These are phyloP conservation scores for Corvus moneduloides DNA, from an alignment of 2,113 vertebrate genomes.

Conservation along the genomic window DNA sequence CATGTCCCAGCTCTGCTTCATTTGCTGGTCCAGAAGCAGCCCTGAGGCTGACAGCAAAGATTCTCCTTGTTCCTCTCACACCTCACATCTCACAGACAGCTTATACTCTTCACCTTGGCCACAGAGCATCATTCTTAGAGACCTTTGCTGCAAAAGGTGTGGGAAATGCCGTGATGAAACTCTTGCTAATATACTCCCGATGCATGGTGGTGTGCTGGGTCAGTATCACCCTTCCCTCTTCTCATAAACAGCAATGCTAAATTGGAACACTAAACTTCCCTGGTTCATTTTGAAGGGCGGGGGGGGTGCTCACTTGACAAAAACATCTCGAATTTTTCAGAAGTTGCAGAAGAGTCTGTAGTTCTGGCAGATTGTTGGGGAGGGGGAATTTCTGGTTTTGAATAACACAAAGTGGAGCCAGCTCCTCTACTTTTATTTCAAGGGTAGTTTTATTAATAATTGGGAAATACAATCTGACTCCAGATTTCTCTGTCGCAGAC, in stretches of 20 bases:
- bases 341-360: not conserved
- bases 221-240: not conserved
- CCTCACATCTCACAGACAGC: not conserved
- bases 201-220: not conserved
- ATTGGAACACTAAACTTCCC: not conserved
- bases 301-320: not conserved
- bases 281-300: not conserved
- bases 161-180: not conserved
- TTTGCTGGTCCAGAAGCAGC: not conserved
- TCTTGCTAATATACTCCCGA: not conserved
- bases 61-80: not conserved
- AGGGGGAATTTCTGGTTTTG: conserved; percentile 39
- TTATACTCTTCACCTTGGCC: not conserved
- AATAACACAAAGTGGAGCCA: conserved; percentile 4
- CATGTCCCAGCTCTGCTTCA: not conserved
- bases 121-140: not conserved
- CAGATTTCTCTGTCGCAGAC: not conserved
- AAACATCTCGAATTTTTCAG: conserved; percentile 21
- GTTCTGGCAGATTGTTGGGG: not conserved
- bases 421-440: conserved; percentile 30
- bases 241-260: not conserved
- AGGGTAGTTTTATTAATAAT: conserved; percentile 31
- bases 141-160: not conserved
- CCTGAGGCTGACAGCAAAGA: not conserved
- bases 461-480: conserved; percentile 2